Percentiles rank a stretch among this genome's conserved stretches.
Conservation (phyloP, 2,797 vertebrate genomes). For the Lepus townsendii region DNA sequence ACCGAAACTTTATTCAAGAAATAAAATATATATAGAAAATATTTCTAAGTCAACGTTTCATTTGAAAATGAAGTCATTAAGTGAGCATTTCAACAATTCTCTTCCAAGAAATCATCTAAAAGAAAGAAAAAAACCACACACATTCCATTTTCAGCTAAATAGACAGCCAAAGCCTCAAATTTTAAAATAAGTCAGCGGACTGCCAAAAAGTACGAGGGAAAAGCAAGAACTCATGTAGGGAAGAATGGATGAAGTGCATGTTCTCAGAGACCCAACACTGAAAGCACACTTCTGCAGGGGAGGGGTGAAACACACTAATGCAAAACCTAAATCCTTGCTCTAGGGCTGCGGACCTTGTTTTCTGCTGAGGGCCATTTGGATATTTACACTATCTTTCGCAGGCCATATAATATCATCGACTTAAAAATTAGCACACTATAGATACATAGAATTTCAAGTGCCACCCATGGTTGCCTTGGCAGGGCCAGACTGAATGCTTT, state of each 20-base stretch:
- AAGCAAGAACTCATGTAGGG: neutral
- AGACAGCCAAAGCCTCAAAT: neutral
- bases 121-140: neutral
- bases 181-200: neutral
- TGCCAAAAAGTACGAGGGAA: neutral
- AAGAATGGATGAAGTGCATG: neutral
- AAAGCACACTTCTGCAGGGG: neutral
- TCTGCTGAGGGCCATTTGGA: too few relatives aligned
- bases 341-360: too few relatives aligned
- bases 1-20: constrained; percentile 42
- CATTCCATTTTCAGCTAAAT: neutral
- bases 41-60: neutral
- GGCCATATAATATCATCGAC: too few relatives aligned
- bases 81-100: neutral
- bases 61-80: constrained; percentile 48
- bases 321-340: neutral
- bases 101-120: constrained; percentile 1
- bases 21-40: neutral
- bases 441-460: too few relatives aligned
- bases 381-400: too few relatives aligned
- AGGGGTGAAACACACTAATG: fast-evolving
- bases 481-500: too few relatives aligned
- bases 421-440: too few relatives aligned
- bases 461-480: too few relatives aligned
- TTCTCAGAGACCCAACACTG: neutral